Evolutionary conservation across 2,113 vertebrate genomes (phyloP), one percentile per base, ranked within the genome.

Genomic region (Xiphophorus hellerii): DNA sequence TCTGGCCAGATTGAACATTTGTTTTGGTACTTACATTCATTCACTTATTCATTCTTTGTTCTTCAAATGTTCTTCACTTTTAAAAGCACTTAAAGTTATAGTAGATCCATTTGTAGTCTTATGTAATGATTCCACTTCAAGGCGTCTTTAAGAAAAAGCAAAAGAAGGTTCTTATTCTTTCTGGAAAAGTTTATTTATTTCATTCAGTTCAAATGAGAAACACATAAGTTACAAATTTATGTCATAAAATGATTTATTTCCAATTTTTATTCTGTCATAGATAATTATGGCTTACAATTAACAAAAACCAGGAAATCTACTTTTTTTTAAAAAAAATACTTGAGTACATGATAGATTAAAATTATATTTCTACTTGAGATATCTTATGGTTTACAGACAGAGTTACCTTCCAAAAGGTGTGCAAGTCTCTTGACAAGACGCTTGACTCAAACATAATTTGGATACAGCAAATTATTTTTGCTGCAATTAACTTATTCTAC

Each of bases 71-170:
- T 64, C 31, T 30, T n/a, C 44, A 14, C 25, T 8, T 33, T 10
- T 31, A 29, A 62, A 31, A 37, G 20, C 30, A 25, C 22, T 15
- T 39, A 14, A 29, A 48, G 25, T 62, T 78, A 30, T 12, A 71
- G 31, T 3, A 64, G 44, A 37, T 71, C 27, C 25, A 66, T 22
- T 25, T 4, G 27, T 20, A 64, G 12, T 35, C 37, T 58, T 25
- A 3, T 2, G 2, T 2, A 58, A 25, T 58, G 10, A 22, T 69
- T 60, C 25, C 37, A 25, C 25, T 29, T 11, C 22, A 11, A 67
- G 77, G 64, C 65, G 68, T n/a, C 74, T 65, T 71, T 27, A 13
- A 33, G 28, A 29, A 42, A 33, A 65, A 35, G 15, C 15, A 70
- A 65, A 31, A 48, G 27, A 10, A 48, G 5, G 5, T 66, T 5